Evolutionary conservation across 2,797 vertebrate genomes (phyloP), one percentile per base, ranked within the genome.

Genomic region (Galaxias olidus): DNA sequence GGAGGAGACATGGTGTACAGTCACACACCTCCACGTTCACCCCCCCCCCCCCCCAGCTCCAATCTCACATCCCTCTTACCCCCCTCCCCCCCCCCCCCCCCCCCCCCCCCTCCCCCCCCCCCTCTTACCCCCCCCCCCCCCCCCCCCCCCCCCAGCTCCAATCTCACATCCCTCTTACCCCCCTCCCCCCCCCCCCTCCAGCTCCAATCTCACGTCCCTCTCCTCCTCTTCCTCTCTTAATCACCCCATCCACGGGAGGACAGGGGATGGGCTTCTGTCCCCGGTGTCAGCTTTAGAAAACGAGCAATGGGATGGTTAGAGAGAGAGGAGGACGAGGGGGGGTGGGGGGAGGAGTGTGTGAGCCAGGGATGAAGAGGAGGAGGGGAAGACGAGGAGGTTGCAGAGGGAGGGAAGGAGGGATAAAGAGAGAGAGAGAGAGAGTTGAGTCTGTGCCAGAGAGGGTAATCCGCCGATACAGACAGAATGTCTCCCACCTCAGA

Each of bases 391-490:
- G 42, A 57, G 66, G 19, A 18, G 10, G 50, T 18, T n/a, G 17
- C 4, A 52, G 50, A 51, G 49, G 9, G 15, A 52, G 3, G 4
- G 17, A 18, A 10, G 19, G 50, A 52, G 17, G 19, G 50, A 52
- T 17, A 11, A 18, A 18, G 50, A 18, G 9, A 17, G 17, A 52
- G 50, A 52, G 3, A 52, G 50, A 52, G 15, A 52, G 50, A 52
- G 17, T 73, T 62, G 59, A 68, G 54, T 13, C 55, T 65, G 59
- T 80, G 63, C 64, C 76, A 18, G 59, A 66, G 63, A 70, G 68
- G 56, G 70, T 62, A 81, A 74, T 79, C 56, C 68, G 70, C 74
- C 79, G 77, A 79, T 82, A 70, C 76, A 82, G 70, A 71, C 48
- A 44, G 63, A 75, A 74, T 43, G 43, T 43, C 65, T 74, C 65